A percentile compares a stretch with the other conserved stretches of the same genome.
These are phyloP conservation scores for Hypotaenidia okinawae DNA, from an alignment of 2,797 vertebrate species.

Conservation along the genomic window DNA sequence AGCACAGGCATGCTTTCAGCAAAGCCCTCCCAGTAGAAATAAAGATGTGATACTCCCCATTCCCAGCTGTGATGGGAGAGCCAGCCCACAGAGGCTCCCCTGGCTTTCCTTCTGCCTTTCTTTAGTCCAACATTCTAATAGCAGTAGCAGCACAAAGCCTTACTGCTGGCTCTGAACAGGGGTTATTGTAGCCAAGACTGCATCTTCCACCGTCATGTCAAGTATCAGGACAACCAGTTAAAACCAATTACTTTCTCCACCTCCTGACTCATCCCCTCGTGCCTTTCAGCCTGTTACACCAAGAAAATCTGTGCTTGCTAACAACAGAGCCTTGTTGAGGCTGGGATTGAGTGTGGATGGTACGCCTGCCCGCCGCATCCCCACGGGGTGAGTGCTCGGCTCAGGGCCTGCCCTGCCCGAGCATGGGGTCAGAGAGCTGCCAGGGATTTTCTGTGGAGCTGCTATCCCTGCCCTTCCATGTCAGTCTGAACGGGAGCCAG, in stretches of 20 bases:
- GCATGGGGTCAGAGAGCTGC: background rate
- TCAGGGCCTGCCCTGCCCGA: background rate
- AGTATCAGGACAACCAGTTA: background rate
- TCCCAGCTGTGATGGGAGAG: background rate
- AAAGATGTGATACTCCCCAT: background rate
- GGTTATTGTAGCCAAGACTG: background rate
- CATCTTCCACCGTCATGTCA: background rate
- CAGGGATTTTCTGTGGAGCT: background rate
- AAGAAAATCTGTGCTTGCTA: background rate
- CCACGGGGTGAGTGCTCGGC: rapidly evolving
- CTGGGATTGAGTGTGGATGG: background rate
- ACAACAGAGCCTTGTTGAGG: background rate
- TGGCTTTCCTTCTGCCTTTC: background rate
- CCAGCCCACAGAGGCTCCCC: background rate
- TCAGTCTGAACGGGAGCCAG: background rate
- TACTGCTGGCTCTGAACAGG: background rate
- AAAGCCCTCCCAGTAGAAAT: background rate
- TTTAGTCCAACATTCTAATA: background rate
- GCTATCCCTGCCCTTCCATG: background rate
- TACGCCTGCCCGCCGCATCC: background rate
- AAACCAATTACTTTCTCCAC: background rate
- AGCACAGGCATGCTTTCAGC: background rate
- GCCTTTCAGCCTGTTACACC: background rate
- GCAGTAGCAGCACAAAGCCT: background rate
- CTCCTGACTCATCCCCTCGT: background rate